Percentiles rank a stretch among this genome's conserved stretches.
Conservation (phyloP, 2,888 invertebrate genomes). For the Crematogaster levior region DNA sequence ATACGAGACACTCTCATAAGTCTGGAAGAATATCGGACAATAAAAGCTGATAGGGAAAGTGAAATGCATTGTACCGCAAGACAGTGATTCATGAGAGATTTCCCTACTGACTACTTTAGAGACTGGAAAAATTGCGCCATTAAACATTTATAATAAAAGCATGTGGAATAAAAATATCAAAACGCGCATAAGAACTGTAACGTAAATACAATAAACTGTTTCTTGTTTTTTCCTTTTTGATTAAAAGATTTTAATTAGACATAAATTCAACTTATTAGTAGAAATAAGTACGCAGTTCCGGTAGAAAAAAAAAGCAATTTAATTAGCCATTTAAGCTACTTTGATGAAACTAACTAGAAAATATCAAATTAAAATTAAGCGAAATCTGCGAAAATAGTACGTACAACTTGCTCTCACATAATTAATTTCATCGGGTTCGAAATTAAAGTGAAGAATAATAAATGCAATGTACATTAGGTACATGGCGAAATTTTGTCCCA, state of each 20-base stretch:
- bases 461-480: background rate
- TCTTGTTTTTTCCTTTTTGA: background rate
- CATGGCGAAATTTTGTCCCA: background rate
- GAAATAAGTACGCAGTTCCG: background rate
- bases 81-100: conserved; percentile 33
- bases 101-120: conserved; percentile 34
- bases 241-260: conserved; percentile 10
- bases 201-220: background rate
- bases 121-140: conserved; percentile 39
- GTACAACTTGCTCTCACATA: background rate
- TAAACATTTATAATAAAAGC: conserved; percentile 11
- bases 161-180: conserved; percentile 1
- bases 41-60: conserved; percentile 24
- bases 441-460: background rate
- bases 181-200: background rate
- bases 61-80: conserved; percentile 25
- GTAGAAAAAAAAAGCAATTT: background rate
- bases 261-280: conserved; percentile 16
- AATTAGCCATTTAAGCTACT: background rate
- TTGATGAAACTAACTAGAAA: background rate
- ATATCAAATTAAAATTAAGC: conserved; percentile 17
- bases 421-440: background rate
- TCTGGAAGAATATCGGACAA: background rate
- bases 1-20: background rate
- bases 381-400: background rate